These are phyloP conservation scores for Ornithoptera alexandrae DNA, from an alignment of 2,888 invertebrate genomes.

Conservation along the genomic window DNA sequence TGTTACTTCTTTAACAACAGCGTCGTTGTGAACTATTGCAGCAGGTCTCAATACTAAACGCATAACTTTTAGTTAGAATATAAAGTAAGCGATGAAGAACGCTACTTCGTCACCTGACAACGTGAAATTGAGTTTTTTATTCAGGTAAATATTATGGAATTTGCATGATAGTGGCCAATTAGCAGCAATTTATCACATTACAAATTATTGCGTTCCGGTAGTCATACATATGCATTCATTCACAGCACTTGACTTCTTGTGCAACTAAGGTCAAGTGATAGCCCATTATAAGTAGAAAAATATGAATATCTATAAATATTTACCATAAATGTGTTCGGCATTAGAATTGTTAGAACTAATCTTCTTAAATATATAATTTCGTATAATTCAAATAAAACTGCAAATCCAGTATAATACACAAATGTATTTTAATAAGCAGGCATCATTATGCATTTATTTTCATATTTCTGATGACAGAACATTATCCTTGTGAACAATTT, in stretches of 20 bases:
- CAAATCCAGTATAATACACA: conserved; percentile 8
- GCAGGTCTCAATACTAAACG: not conserved
- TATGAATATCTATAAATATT: not conserved
- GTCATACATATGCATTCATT: too few species aligned
- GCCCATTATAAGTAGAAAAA: too few species aligned
- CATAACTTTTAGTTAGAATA: not conserved
- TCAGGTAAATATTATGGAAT: too few species aligned
- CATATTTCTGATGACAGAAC: conserved; percentile 3
- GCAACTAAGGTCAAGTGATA: too few species aligned
- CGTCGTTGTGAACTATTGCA: conserved; percentile 9
- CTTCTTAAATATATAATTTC: not conserved
- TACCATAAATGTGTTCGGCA: not conserved
- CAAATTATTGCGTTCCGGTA: too few species aligned
- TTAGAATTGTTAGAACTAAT: not conserved
- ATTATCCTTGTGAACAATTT: not conserved
- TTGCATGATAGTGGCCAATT: too few species aligned
- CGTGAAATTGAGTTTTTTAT: too few species aligned
- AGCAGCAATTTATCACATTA: too few species aligned
- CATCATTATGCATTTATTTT: conserved; percentile 5
- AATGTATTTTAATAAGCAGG: conserved; percentile 25
- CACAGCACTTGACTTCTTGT: too few species aligned
- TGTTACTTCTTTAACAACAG: conserved; percentile 14
- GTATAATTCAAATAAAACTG: conserved; percentile 13
- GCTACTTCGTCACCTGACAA: too few species aligned
- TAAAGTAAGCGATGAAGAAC: too few species aligned